Conservation (phyloP, 2,113 vertebrate species). For the Phaethon lepturus region DNA sequence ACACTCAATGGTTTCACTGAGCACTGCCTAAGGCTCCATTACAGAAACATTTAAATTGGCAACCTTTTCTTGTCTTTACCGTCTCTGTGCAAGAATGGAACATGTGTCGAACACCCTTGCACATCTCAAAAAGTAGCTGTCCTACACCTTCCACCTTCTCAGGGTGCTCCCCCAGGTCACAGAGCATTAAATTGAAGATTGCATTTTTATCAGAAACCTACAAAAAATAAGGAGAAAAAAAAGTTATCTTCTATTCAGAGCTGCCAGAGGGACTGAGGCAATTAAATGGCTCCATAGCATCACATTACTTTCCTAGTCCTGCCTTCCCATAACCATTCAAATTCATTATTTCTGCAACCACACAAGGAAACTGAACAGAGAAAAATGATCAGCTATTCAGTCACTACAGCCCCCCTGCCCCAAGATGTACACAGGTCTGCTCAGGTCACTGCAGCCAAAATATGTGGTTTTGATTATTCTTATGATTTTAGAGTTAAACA, state of each 20-base stretch:
- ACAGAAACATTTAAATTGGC: background rate
- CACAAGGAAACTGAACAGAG: background rate
- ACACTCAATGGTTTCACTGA: background rate
- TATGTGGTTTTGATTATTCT: background rate
- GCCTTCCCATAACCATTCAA: background rate
- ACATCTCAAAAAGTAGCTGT: slow-evolving; percentile 94
- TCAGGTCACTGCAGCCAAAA: background rate
- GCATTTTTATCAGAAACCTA: slow-evolving; percentile 89
- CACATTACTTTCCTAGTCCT: background rate
- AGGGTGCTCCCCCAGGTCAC: slow-evolving; percentile 83
- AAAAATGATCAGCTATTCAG: background rate
- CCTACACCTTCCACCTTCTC: slow-evolving; percentile 90
- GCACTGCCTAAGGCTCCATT: background rate
- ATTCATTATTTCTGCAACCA: background rate
- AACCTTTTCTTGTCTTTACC: slow-evolving; percentile 71
- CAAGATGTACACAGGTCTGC: background rate
- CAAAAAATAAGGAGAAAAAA: slow-evolving; percentile 6
- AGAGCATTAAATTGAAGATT: slow-evolving; percentile 88
- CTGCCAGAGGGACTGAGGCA: background rate
- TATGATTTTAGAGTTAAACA: background rate
- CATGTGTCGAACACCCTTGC: slow-evolving; percentile 93
- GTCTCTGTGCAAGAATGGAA: slow-evolving; percentile 90
- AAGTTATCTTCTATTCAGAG: background rate
- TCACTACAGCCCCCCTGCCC: background rate
- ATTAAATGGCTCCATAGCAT: background rate